Percentiles rank a stretch among this genome's conserved stretches.
phyloP scores from a whole-genome alignment of 2,888 invertebrate genomes.

The Nysson spinosus region DNA sequence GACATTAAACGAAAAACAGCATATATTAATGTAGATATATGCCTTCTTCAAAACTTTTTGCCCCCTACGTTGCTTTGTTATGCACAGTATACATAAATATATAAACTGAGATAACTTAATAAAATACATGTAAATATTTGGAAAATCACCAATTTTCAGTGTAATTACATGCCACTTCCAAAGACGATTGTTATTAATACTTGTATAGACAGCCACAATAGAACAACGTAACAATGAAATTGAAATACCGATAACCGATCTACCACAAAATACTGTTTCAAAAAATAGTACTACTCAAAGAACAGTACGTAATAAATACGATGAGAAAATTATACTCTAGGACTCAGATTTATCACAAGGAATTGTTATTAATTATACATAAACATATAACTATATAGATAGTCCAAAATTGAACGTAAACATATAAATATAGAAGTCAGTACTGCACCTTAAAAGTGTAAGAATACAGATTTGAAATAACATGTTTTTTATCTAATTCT shows the following conservation, averaged over 20 bases:
- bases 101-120: constrained; percentile 18
- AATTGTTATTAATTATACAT: constrained; percentile 29
- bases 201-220: constrained; percentile 32
- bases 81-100: constrained; percentile 1
- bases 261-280: constrained; percentile 42
- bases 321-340: constrained; percentile 35
- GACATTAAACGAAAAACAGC: too few species aligned
- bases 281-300: constrained; percentile 45
- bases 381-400: not conserved
- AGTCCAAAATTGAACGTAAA: not conserved
- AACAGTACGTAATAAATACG: constrained; percentile 32
- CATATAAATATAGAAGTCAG: not conserved
- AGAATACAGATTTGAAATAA: too few species aligned
- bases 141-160: constrained; percentile 5
- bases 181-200: constrained; percentile 11
- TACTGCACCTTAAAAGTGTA: too few species aligned
- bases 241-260: constrained; percentile 21
- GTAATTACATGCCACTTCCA: constrained; percentile 32
- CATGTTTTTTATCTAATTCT: too few species aligned
- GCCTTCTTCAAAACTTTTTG: too few species aligned
- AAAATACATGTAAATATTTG: constrained; percentile 21
- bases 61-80: too few species aligned
- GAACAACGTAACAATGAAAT: constrained; percentile 29
- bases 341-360: constrained; percentile 50
- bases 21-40: too few species aligned